Evolutionary conservation across 2,113 vertebrate genomes (phyloP).

Genomic region (Neolamprologus falcicula): DNA sequence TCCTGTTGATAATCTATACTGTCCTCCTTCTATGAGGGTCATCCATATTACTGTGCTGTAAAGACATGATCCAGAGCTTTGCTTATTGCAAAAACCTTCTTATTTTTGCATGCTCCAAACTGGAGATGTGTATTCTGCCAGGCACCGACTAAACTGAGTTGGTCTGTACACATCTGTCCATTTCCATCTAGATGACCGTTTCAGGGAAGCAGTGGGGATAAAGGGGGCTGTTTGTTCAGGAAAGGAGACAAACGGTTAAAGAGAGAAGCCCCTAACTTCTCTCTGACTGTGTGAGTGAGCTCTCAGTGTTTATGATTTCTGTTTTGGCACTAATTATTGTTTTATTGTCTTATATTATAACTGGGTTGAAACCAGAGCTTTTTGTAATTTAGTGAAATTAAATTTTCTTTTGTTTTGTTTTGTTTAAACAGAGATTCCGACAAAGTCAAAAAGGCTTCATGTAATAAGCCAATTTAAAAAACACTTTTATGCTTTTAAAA

Average conservation of each 20-base stretch:
- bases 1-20: background rate
- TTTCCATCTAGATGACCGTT: rapidly evolving
- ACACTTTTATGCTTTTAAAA: background rate
- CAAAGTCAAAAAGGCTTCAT: background rate
- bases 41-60: background rate
- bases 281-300: background rate
- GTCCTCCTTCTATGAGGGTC: background rate
- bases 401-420: background rate
- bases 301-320: background rate
- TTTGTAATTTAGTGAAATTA: background rate
- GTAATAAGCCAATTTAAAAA: background rate
- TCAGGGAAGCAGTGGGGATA: background rate
- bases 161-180: background rate
- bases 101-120: background rate
- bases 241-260: background rate
- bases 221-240: background rate
- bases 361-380: background rate
- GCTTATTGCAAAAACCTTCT: background rate
- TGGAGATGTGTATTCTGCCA: background rate
- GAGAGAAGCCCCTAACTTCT: background rate
- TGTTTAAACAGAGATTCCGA: background rate
- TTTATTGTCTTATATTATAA: background rate
- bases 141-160: background rate
- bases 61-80: background rate
- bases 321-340: background rate